Conservation (phyloP, 2,113 vertebrate genomes). For the Grammomys surdaster region DNA sequence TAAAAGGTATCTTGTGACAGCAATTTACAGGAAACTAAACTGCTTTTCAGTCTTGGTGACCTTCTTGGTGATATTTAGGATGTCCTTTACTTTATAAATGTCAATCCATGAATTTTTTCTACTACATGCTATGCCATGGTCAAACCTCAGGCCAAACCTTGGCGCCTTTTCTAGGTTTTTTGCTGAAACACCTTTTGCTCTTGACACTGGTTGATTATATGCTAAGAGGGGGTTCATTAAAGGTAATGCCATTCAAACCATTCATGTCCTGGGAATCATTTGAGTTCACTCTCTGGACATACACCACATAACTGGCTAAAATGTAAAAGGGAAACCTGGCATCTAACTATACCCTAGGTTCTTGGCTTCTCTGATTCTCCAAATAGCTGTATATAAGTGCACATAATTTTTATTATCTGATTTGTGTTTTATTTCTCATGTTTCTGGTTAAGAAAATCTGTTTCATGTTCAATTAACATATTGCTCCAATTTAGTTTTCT, state of each 20-base stretch:
- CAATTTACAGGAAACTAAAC: not conserved
- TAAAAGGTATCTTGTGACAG: not conserved
- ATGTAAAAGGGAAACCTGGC: not conserved
- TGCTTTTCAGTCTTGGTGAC: not conserved
- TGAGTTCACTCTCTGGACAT: not conserved
- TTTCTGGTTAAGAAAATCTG: not conserved
- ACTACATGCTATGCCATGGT: not conserved
- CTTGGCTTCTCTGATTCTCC: not conserved
- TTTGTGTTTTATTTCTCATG: not conserved
- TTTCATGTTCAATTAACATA: not conserved
- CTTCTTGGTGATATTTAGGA: not conserved
- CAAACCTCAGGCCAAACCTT: not conserved
- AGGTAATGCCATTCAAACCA: no score
- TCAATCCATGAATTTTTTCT: not conserved
- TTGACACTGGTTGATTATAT: fast-evolving
- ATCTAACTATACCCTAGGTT: not conserved
- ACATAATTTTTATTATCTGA: not conserved
- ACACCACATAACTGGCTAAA: not conserved
- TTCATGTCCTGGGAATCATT: not conserved
- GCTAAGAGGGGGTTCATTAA: not conserved
- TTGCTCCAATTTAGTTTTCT: not conserved
- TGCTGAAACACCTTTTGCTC: not conserved
- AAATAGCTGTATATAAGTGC: not conserved
- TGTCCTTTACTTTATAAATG: not conserved
- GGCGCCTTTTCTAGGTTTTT: not conserved